phyloP scores from a whole-genome alignment of 1,140 invertebrate species.

The Branchinecta lindahli region DNA sequence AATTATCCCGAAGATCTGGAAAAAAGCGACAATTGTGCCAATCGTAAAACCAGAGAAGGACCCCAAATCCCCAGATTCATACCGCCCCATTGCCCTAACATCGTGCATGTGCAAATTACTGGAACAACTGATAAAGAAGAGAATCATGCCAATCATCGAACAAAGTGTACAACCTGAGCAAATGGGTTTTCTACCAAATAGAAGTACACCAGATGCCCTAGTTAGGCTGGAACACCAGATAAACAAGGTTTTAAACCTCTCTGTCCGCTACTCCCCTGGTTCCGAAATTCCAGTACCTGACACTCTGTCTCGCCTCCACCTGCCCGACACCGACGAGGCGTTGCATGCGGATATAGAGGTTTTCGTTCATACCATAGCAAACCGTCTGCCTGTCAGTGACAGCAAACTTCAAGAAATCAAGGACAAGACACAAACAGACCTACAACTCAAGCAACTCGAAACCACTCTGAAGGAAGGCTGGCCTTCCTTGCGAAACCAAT shows the following conservation, averaged over 20 bases:
- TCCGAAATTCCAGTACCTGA: too few relatives aligned
- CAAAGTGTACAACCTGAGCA: neutral
- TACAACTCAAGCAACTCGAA: too few relatives aligned
- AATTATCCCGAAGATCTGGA: neutral
- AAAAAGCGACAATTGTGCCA: neutral
- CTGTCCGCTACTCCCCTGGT: too few relatives aligned
- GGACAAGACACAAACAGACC: too few relatives aligned
- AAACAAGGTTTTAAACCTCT: neutral
- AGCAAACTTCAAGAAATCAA: too few relatives aligned
- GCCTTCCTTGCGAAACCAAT: too few relatives aligned
- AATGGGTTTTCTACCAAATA: neutral
- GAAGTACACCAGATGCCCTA: neutral
- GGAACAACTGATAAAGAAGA: neutral
- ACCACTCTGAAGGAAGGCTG: too few relatives aligned
- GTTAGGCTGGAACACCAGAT: neutral
- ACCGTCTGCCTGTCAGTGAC: too few relatives aligned
- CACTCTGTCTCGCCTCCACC: too few relatives aligned
- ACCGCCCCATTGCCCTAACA: neutral
- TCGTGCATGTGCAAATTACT: neutral
- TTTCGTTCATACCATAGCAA: too few relatives aligned
- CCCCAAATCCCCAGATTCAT: neutral
- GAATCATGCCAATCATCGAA: neutral
- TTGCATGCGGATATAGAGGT: too few relatives aligned
- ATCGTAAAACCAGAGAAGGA: neutral
- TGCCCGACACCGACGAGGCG: too few relatives aligned